Percentiles rank a stretch among this genome's conserved stretches.
These are phyloP conservation scores for Chrysogorgia sp. DNA, from an alignment of 92 coral and sea anemone species.

Conservation along the genomic window DNA sequence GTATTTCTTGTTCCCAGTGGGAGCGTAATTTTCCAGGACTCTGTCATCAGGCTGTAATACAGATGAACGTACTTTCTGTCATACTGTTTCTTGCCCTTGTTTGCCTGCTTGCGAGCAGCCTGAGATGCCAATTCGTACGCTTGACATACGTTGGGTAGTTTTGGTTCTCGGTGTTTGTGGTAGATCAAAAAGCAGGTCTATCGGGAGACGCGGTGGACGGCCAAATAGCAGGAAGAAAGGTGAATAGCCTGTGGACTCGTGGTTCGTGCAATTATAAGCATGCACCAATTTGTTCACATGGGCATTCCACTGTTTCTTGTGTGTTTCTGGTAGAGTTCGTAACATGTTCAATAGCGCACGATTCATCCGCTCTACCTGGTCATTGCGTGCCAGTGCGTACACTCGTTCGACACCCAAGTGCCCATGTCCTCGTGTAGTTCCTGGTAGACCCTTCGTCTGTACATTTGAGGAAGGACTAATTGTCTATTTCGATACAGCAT, in stretches of 20 bases:
- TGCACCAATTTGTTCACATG: constrained; percentile 26
- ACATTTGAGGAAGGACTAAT: constrained; percentile 34
- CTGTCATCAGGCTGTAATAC: constrained; percentile 46
- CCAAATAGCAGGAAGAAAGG: constrained; percentile 11
- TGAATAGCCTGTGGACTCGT: constrained; percentile 24
- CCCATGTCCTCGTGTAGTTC: constrained; percentile 49
- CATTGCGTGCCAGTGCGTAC: constrained; percentile 37
- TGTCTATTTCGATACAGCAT: constrained; percentile 22
- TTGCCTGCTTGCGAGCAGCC: constrained; percentile 13
- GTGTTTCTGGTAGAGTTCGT: constrained; percentile 18
- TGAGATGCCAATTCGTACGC: constrained; percentile 19
- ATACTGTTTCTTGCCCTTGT: constrained; percentile 35
- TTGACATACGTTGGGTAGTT: no score
- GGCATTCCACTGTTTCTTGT: constrained; percentile 23
- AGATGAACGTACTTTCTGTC: constrained; percentile 41
- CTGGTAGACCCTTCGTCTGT: constrained; percentile 6
- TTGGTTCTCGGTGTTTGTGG: no score
- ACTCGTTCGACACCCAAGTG: constrained; percentile 47
- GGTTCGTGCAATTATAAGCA: constrained; percentile 21
- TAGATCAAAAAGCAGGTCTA: constrained; percentile 9
- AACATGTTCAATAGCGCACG: constrained; percentile 20
- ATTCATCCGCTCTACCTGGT: constrained; percentile 19
- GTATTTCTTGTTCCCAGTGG: constrained; percentile 46
- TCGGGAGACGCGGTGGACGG: constrained; percentile 22
- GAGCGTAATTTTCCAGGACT: constrained; percentile 35